phyloP scores from a whole-genome alignment of 2,797 vertebrate genomes.

The Sebastes itinus region DNA sequence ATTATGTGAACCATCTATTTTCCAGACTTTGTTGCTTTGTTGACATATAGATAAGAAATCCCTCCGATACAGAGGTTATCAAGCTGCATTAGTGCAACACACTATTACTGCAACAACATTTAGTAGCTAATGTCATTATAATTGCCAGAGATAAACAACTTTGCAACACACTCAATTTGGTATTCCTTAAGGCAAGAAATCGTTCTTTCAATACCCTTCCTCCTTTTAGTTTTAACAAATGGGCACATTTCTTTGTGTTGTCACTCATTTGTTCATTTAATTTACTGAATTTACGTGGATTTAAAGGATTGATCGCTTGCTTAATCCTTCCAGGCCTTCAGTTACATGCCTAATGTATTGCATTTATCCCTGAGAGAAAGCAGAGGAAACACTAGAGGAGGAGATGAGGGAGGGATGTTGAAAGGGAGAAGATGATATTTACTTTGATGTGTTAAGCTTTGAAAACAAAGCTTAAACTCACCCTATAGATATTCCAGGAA shows the following conservation, averaged over 20 bases:
- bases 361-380: conserved; percentile 29
- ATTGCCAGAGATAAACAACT: conserved; percentile 16
- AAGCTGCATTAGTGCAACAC: neutral
- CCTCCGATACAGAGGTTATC: neutral
- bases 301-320: conserved; percentile 39
- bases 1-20: neutral
- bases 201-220: neutral
- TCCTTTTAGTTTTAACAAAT: conserved; percentile 25
- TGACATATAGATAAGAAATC: neutral
- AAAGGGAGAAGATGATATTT: conserved; percentile 42
- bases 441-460: conserved; percentile 45
- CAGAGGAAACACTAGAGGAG: neutral
- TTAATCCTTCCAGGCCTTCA: conserved; percentile 30
- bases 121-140: conserved; percentile 14
- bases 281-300: conserved; percentile 5
- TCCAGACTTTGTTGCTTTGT: neutral
- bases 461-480: conserved; percentile 39
- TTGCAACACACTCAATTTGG: neutral
- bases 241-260: conserved; percentile 22
- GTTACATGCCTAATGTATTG: conserved; percentile 4
- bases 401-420: conserved; percentile 13
- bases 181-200: conserved; percentile 20
- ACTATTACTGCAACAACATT: neutral
- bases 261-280: conserved; percentile 35
- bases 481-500: conserved; percentile 19